These are phyloP conservation scores for Deilephila porcellus DNA, from an alignment of 2,888 invertebrate genomes.

Conservation along the genomic window DNA sequence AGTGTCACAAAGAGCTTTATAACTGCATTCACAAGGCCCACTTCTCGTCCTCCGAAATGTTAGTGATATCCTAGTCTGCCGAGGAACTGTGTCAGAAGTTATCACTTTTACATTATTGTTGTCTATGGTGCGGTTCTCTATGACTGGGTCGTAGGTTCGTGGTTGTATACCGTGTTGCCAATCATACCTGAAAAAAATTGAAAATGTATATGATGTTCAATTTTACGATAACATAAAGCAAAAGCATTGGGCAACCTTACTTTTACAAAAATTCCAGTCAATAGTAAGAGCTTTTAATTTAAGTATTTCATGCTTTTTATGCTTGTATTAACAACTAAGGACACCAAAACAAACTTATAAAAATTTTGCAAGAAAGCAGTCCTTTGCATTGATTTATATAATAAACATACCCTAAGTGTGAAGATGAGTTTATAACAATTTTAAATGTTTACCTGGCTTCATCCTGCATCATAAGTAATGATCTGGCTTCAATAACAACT, in stretches of 20 bases:
- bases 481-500: slow-evolving; percentile 89
- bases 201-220: no score
- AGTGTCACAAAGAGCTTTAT: slow-evolving; percentile 88
- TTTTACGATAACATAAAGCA: no score
- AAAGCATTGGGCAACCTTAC: no score
- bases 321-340: no score
- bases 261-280: no score
- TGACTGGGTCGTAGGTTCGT: slow-evolving; percentile 89
- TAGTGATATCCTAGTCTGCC: slow-evolving; percentile 88
- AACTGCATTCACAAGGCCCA: slow-evolving; percentile 87
- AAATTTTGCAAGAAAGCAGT: no score
- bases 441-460: slow-evolving; percentile 86
- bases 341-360: no score
- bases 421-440: not conserved
- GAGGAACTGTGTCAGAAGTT: slow-evolving; percentile 55
- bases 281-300: no score
- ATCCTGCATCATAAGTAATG: slow-evolving; percentile 90
- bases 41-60: slow-evolving; percentile 90
- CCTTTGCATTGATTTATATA: no score
- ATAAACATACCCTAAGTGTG: no score
- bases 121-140: slow-evolving; percentile 72
- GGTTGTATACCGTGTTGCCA: slow-evolving; percentile 96
- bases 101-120: slow-evolving; percentile 53
- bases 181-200: slow-evolving; percentile 82
- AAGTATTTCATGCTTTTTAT: no score